Percentiles rank a stretch among this genome's conserved stretches.
phyloP scores from a whole-genome alignment of 1,140 invertebrate genomes.

The Radopholus similis region DNA sequence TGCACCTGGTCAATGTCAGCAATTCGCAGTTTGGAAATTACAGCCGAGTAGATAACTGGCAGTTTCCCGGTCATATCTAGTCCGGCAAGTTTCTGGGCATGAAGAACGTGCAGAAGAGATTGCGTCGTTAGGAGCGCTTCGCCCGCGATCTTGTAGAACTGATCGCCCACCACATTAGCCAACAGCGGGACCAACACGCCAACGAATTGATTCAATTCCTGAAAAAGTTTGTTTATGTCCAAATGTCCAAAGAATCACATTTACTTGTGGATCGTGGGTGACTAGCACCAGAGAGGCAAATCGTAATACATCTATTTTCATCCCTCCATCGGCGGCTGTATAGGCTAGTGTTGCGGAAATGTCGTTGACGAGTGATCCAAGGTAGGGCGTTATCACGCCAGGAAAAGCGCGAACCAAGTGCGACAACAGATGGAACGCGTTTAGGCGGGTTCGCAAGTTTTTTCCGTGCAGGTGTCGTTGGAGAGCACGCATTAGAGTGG shows the following conservation, averaged over 20 bases:
- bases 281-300: constrained; percentile 83
- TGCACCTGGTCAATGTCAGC: constrained; percentile 69
- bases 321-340: constrained; percentile 73
- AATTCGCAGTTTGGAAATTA: constrained; percentile 34
- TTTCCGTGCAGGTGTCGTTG: constrained; percentile 86
- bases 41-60: constrained; percentile 29
- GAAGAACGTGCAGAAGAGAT: constrained; percentile 85
- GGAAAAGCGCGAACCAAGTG: constrained; percentile 72
- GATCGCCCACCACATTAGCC: constrained; percentile 68
- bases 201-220: constrained; percentile 75
- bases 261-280: constrained; percentile 72
- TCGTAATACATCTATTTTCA: constrained; percentile 93
- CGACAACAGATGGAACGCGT: constrained; percentile 82
- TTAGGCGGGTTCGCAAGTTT: constrained; percentile 84
- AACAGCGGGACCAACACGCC: constrained; percentile 72
- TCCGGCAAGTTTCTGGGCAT: constrained; percentile 1
- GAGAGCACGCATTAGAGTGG: constrained; percentile 78
- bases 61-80: constrained; percentile 9
- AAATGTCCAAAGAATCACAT: neutral
- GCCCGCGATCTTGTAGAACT: constrained; percentile 96
- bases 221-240: neutral
- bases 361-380: constrained; percentile 27
- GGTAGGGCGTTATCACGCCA: constrained; percentile 27
- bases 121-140: constrained; percentile 87
- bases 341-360: constrained; percentile 71